Percentiles rank a stretch among this genome's conserved stretches.
phyloP scores from a whole-genome alignment of 2,797 vertebrate species.

The Sciurus carolinensis region DNA sequence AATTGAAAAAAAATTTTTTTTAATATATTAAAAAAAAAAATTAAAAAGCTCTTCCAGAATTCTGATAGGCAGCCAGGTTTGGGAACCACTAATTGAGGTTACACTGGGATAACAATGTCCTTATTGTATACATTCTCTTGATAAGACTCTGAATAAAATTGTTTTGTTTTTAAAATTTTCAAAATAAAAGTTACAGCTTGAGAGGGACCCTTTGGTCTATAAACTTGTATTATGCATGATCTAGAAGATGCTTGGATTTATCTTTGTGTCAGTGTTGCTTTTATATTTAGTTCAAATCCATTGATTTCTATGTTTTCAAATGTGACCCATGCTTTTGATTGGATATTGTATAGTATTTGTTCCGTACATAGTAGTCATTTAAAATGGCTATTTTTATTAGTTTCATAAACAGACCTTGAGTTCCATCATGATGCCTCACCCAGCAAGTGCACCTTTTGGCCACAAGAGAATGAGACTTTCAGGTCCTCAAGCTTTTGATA shows the following conservation, averaged over 20 bases:
- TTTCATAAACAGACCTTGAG: conserved; percentile 99
- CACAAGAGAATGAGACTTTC: conserved; percentile 97
- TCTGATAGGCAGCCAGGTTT: not conserved
- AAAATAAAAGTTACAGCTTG: conserved; percentile 6
- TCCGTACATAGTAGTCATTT: not conserved
- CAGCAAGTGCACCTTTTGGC: conserved; percentile 96
- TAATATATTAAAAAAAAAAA: not conserved
- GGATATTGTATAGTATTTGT: not conserved
- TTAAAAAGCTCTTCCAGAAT: not conserved
- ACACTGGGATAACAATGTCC: not conserved
- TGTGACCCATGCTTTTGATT: not conserved
- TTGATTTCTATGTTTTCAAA: conserved; percentile 14
- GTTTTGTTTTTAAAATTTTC: conserved; percentile 44
- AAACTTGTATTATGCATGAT: not conserved
- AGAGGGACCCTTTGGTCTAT: not conserved
- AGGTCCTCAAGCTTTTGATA: conserved; percentile 96
- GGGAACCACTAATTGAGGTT: not conserved
- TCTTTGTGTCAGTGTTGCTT: not conserved
- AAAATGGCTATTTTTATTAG: conserved; percentile 81
- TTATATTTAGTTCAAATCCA: not conserved
- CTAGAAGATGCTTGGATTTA: not conserved
- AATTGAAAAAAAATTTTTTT: not conserved
- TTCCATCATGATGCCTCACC: conserved; percentile 96
- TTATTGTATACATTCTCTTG: not conserved
- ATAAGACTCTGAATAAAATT: conserved; percentile 4